Base-by-base conservation (phyloP, 2,797 vertebrate genomes). In the Protosalanx chinensis region DNA sequence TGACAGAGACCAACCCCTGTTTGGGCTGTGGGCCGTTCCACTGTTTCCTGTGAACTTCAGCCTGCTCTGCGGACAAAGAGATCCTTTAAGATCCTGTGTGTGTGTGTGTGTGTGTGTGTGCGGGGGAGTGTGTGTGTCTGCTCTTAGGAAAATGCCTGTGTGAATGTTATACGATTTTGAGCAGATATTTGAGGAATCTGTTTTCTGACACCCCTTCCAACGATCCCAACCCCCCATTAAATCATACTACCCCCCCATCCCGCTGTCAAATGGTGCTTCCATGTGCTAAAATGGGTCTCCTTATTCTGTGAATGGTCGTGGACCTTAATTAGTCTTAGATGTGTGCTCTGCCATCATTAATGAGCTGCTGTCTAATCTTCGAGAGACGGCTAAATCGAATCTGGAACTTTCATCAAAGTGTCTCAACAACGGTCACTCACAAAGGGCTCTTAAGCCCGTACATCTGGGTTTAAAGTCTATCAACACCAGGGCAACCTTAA, bases 221-320 rank as follows among this genome's bases (percentile, higher is more conserved):
- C 88, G 86, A 88, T 87, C 68, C 86, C 76, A 18, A 81, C 82
- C 82, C 67, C 74, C 61, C 85, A 79, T 87, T 91, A 91, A 89
- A 90, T 90, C 86, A 85, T 76, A 74, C 87, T 86, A 85, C 86
- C 84, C 87, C 80, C 78, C 85, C 88, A 87, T 90, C 87, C 85
- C 88, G 84, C 70, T 88, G 87, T 88, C 85, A 88, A 81, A 85
- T 32, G 59, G 73, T 13, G 64, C 82, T 82, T 80, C 85, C 81
- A 84, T 86, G 74, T 82, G 5, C 51, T 56, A n/a, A 56, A 79
- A 68, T 82, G 87, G 86, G 87, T 85, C 85, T 81, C 61, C 33
- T 27, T 27, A 1, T 41, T 35, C 15, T 18, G n/a, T 6, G 18
- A 33, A 41, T 16, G 57, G 73, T 76, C 75, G 63, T 60, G 3